Base-by-base conservation (phyloP, 2,113 vertebrate species). In the Hypomesus transpacificus region DNA sequence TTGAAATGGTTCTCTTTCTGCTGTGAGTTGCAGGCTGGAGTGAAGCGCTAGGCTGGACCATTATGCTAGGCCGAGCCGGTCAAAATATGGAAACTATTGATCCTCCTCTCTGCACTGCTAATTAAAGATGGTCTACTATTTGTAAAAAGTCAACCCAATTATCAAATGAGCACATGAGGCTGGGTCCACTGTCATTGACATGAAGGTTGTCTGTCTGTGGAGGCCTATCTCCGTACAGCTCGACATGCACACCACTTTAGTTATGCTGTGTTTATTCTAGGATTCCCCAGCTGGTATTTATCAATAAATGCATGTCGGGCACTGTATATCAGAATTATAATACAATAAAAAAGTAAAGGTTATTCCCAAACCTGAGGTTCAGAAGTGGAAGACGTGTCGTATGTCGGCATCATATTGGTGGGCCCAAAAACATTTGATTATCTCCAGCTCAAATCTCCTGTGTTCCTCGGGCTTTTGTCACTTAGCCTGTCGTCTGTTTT, bases 61-160 rank as follows among this genome's bases (percentile, higher is more conserved):
- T 84, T 82, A 84, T 84, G 77, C 77, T 70, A 69, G 75, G 73
- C 76, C 26, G 13, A 53, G 66, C 73, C 53, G 78, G 83, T 81
- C 71, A 81, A 87, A 92, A 90, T 8, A n/a, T 75, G 75, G 81
- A 78, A 91, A 89, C 63, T 86, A 76, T 90, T 87, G 86, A 90
- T 86, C 46, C 1, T 71, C 53, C 71, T 73, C 78, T 81, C 74
- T 79, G 77, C 79, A 68, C 86, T 84, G 75, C 74, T 76, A 90
- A 86, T 86, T 88, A 91, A 89, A 75, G 86, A 90, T 77, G 65
- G 59, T 53, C 66, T 70, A 84, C 85, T 89, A 76, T 89, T 90
- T 87, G 89, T 87, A 85, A 84, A 90, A 85, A 88, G 82, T 78
- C 77, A 57, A 87, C 76, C 84, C 75, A 82, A 80, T 89, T 89